Evolutionary conservation across 2,797 vertebrate genomes (phyloP).

Genomic region (Cynopterus sphinx): DNA sequence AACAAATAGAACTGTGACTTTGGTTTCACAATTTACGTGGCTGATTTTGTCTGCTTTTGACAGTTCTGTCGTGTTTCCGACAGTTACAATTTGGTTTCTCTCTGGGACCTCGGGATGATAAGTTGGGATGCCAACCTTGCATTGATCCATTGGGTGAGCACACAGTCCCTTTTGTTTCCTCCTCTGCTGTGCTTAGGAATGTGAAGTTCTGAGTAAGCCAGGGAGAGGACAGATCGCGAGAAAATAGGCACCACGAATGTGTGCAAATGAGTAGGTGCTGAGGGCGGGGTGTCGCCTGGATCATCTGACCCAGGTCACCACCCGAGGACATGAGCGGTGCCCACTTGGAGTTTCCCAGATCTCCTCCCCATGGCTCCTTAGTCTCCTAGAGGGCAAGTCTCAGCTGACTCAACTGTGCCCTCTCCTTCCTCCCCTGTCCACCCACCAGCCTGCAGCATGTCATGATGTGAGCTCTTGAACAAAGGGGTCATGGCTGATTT

Average conservation of each 20-base stretch:
- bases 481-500: neutral
- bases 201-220: neutral
- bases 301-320: neutral
- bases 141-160: neutral
- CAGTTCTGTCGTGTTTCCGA: conserved; percentile 68
- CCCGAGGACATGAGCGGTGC: neutral
- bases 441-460: neutral
- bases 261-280: neutral
- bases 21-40: conserved; percentile 67
- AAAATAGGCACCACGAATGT: accelerated
- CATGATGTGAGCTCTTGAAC: neutral
- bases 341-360: neutral
- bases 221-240: neutral
- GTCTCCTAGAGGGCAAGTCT: neutral
- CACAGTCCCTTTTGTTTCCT: neutral
- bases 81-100: conserved; percentile 64
- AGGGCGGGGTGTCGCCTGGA: neutral
- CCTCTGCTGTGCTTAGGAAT: neutral
- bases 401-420: neutral
- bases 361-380: neutral
- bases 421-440: neutral
- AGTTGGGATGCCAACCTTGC: conserved; percentile 49
- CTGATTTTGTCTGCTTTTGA: conserved; percentile 74
- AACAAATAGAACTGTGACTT: conserved; percentile 77
- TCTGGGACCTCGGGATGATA: conserved; percentile 61